These are phyloP conservation scores for Bovichtus diacanthus DNA, from an alignment of 2,797 vertebrate genomes.

Conservation along the genomic window DNA sequence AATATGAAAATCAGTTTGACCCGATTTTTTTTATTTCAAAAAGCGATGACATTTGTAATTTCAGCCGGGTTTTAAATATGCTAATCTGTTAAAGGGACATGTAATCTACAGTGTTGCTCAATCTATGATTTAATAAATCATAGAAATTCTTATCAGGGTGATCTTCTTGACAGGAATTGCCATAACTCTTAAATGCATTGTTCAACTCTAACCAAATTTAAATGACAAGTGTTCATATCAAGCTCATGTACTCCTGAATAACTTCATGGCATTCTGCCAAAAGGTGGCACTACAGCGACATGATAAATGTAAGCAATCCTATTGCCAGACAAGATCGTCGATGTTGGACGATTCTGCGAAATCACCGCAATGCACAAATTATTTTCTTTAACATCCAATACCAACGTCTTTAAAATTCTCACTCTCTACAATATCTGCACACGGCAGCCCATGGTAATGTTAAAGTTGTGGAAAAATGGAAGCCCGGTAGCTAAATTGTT, in stretches of 20 bases:
- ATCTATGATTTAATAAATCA: background rate
- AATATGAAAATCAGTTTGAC: background rate
- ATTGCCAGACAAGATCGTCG: background rate
- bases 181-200: background rate
- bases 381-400: background rate
- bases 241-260: background rate
- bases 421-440: background rate
- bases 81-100: background rate
- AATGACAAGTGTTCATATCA: background rate
- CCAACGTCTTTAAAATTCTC: background rate
- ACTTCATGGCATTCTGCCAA: background rate
- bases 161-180: background rate
- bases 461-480: background rate
- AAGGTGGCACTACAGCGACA: background rate
- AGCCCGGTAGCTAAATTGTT: too few relatives aligned
- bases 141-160: background rate
- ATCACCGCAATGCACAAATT: background rate
- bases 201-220: background rate
- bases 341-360: background rate
- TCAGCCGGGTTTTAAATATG: background rate
- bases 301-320: background rate
- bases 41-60: background rate
- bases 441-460: background rate
- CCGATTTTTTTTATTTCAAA: background rate
- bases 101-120: too few relatives aligned